A percentile compares a stretch with the other conserved stretches of the same genome.
These are phyloP conservation scores for Scaptomyza polygonia DNA, from an alignment of 2,888 invertebrate species.

Conservation along the genomic window DNA sequence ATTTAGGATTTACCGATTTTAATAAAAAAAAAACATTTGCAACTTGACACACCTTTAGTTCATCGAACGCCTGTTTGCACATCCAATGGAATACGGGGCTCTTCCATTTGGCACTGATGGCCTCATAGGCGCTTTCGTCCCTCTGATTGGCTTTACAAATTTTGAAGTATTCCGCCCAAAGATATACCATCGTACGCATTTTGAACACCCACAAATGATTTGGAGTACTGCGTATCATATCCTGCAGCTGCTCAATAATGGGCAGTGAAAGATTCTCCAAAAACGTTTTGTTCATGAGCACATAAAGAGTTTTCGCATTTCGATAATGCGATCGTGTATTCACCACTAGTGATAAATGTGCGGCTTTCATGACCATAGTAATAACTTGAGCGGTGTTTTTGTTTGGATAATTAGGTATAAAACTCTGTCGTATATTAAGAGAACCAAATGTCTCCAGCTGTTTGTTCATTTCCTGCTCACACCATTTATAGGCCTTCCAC, in stretches of 20 bases:
- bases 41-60: slow-evolving; percentile 53
- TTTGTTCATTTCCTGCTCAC: slow-evolving; percentile 46
- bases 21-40: not conserved
- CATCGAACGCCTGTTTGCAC: slow-evolving; percentile 53
- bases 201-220: slow-evolving; percentile 62
- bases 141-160: not conserved
- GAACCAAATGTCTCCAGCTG: slow-evolving; percentile 30
- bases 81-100: slow-evolving; percentile 60
- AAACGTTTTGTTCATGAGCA: slow-evolving; percentile 50
- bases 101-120: slow-evolving; percentile 30
- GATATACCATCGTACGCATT: slow-evolving; percentile 53
- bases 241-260: slow-evolving; percentile 35
- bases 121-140: not conserved
- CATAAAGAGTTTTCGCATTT: slow-evolving; percentile 30
- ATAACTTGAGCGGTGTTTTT: slow-evolving; percentile 1
- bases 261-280: slow-evolving; percentile 32
- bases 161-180: slow-evolving; percentile 50
- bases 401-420: slow-evolving; percentile 8
- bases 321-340: slow-evolving; percentile 23
- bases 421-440: slow-evolving; percentile 29
- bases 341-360: slow-evolving; percentile 27
- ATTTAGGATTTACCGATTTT: not conserved
- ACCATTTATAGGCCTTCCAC: slow-evolving; percentile 63
- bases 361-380: slow-evolving; percentile 23
- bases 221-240: slow-evolving; percentile 49